Evolutionary conservation across 2,113 vertebrate genomes (phyloP).

Genomic region (Colossoma macropomum): DNA sequence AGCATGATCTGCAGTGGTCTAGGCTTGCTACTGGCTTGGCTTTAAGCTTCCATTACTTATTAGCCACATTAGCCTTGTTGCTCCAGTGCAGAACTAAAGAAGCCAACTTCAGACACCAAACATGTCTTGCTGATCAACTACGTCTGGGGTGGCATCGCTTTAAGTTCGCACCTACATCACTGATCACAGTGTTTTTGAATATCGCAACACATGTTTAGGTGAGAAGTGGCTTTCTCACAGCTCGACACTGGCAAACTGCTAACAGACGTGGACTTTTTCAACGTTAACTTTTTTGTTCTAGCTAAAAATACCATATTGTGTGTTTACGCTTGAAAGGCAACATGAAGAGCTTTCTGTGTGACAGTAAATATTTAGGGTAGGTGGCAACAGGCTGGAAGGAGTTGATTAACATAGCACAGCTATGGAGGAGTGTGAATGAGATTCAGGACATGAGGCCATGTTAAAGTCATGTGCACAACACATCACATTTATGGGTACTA

Average conservation of each 20-base stretch:
- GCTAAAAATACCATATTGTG: not conserved
- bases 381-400: not conserved
- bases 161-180: too few species aligned
- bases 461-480: not conserved
- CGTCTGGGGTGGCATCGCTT: not conserved
- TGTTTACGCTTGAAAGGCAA: not conserved
- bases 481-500: not conserved
- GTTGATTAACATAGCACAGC: not conserved
- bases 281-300: not conserved
- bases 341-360: not conserved
- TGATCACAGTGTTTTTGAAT: not conserved
- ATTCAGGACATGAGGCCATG: not conserved
- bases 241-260: not conserved
- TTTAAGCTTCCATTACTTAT: too few species aligned
- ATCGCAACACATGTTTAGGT: not conserved
- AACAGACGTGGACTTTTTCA: not conserved
- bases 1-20: not conserved
- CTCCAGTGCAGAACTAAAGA: too few species aligned
- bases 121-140: not conserved
- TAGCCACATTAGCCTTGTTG: too few species aligned
- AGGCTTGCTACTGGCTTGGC: too few species aligned
- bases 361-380: not conserved
- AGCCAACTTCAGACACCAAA: too few species aligned
- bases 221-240: not conserved
- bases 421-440: not conserved